Evolutionary conservation across 2,888 invertebrate species (phyloP).

Genomic region (Steinernema scapterisci): DNA sequence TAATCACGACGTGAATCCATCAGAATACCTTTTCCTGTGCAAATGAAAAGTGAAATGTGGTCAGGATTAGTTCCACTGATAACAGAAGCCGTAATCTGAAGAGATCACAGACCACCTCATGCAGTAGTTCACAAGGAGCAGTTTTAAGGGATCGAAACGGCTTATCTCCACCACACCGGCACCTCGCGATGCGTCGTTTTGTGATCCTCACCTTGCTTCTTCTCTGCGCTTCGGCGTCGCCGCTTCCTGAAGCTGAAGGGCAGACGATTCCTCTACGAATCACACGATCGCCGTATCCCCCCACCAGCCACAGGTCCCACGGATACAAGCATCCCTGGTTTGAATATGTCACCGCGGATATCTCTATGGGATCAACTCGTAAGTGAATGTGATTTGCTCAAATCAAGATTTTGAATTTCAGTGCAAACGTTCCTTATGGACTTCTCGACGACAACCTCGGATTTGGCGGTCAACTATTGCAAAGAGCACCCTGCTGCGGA

Average conservation of each 20-base stretch:
- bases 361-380: conserved; percentile 7
- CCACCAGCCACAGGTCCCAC: background rate
- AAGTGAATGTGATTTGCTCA: background rate
- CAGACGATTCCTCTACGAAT: background rate
- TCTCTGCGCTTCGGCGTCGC: background rate
- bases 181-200: background rate
- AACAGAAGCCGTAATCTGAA: background rate
- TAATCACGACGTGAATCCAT: too few species aligned
- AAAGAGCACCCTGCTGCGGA: conserved; percentile 1
- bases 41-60: background rate
- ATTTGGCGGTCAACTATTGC: conserved; percentile 8
- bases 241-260: background rate
- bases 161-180: background rate
- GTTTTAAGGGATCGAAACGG: background rate
- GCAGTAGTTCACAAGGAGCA: background rate
- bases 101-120: background rate
- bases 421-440: conserved; percentile 8
- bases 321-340: conserved; percentile 18
- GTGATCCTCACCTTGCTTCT: background rate
- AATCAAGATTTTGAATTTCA: background rate
- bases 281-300: background rate
- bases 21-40: too few species aligned
- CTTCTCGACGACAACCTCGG: conserved; percentile 12
- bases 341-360: conserved; percentile 13
- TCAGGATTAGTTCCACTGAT: background rate